Base-by-base conservation (phyloP, 2,113 vertebrate species). In the Cromileptes altivelis region DNA sequence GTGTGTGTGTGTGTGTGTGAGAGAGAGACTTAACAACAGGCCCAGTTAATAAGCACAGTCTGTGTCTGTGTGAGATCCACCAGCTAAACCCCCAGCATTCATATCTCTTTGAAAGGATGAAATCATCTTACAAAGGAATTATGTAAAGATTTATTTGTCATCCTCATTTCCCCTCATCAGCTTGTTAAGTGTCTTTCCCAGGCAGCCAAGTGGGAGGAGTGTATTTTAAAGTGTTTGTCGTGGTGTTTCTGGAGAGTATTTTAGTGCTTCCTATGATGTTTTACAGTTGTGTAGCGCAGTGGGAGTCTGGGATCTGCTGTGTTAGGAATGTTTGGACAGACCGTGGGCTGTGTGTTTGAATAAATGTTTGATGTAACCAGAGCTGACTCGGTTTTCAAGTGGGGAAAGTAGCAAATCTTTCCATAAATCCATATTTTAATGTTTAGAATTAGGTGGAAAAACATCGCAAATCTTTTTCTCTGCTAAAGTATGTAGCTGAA, bases 251-350 rank as follows among this genome's bases (percentile, higher is more conserved):
- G 30, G 23, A 55, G 50, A 40, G 45, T 65, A 60, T 76, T 78
- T 84, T 47, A 68, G 47, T 78, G 73, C 82, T 72, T 87, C 58
- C 63, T 77, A 21, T 63, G 80, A 60, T 82, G 75, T 78, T 85
- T 82, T 25, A 77, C 63, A 75, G 72, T 45, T 70, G 4, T 73
- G 61, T 71, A 25, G 21, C 27, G 57, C 27, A 47, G 57, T 50
- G 56, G 23, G 64, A 87, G 62, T 75, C 67, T 72, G 73, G 68
- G 23, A 73, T 57, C 42, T 15, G 45, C 70, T 65, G 57, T 10
- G 45, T 40, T 25, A 83, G 2, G 65, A 85, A 81, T 83, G 76
- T 70, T 30, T 72, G 70, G 21, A 50, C 45, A 53, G 57, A 21
- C 25, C 27, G 27, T 23, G 65, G 55, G 65, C 10, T 70, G 52